Evolutionary conservation across 2,113 vertebrate genomes (phyloP), one percentile per base, ranked within the genome.

Genomic region (Indicator maculatus): DNA sequence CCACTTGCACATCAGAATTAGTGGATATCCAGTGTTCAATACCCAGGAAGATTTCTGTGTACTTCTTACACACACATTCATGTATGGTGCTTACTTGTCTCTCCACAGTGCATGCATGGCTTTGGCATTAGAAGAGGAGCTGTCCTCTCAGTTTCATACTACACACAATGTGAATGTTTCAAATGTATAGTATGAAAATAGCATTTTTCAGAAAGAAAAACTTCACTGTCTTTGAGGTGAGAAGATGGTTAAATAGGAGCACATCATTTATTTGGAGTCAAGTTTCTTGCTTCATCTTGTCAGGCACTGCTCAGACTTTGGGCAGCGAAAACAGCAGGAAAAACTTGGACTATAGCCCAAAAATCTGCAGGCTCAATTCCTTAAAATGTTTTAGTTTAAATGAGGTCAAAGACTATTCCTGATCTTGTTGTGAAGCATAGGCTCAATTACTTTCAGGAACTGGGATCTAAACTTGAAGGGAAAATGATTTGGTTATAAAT

Each of bases 51-150:
- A 38, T 83, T 86, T 93, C 60, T 17, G 1, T 5, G 2, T 47
- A 33, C 28, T 33, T 80, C 38, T 60, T 38, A 30, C 5, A 9
- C 21, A n/a, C 31, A 3, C 1, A 1, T 59, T 77, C 23, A 6
- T 9, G 12, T n/a, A 1, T 14, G 52, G 23, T 74, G 28, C 60
- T 85, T 41, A 24, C 31, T 74, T 33, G 53, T 9, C 52, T 83
- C 38, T 77, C 58, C 3, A 0, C 52, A n/a, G 45, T 67, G 67
- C 41, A 1, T 64, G 67, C 41, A 1, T 18, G 44, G 58, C 30
- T 78, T 93, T 83, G 67, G 50, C 55, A 39, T 72, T 41, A 91
- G 90, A 88, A 88, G 87, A 90, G 90, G 86, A 93, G 94, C 75
- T 18, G 18, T 73, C 41, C 60, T 83, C 65, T 86, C 67, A 33